A percentile compares a stretch with the other conserved stretches of the same genome.
Evolutionary conservation across 2,797 vertebrate species (phyloP).

Genomic region (Vultur gryphus): DNA sequence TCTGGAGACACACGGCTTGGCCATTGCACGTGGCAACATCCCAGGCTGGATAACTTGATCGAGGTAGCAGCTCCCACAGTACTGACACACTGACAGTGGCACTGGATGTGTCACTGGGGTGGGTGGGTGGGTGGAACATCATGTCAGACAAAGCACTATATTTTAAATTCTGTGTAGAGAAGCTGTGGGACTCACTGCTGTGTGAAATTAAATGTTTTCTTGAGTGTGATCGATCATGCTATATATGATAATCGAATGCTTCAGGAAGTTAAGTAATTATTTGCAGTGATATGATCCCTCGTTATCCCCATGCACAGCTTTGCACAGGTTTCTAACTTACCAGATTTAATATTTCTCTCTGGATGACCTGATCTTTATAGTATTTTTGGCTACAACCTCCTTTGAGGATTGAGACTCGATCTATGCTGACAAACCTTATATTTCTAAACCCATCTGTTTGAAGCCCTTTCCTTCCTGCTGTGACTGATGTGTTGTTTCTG

Average conservation of each 20-base stretch:
- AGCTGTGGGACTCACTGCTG: background rate
- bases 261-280: background rate
- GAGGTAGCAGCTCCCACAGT: fast-evolving
- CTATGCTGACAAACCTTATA: background rate
- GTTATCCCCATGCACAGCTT: fast-evolving
- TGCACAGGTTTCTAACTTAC: background rate
- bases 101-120: fast-evolving
- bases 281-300: background rate
- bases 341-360: background rate
- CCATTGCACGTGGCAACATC: fast-evolving
- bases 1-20: background rate
- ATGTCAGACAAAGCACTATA: background rate
- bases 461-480: background rate
- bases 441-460: background rate
- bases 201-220: background rate
- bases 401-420: background rate
- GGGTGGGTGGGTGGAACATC: background rate
- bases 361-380: background rate
- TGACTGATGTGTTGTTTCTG: background rate
- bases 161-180: background rate
- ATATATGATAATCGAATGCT: background rate
- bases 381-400: background rate
- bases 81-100: fast-evolving
- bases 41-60: fast-evolving
- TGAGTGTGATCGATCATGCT: too few species aligned